These are phyloP conservation scores for Sebastes cheni DNA, from an alignment of 2,797 vertebrate species.

Conservation along the genomic window DNA sequence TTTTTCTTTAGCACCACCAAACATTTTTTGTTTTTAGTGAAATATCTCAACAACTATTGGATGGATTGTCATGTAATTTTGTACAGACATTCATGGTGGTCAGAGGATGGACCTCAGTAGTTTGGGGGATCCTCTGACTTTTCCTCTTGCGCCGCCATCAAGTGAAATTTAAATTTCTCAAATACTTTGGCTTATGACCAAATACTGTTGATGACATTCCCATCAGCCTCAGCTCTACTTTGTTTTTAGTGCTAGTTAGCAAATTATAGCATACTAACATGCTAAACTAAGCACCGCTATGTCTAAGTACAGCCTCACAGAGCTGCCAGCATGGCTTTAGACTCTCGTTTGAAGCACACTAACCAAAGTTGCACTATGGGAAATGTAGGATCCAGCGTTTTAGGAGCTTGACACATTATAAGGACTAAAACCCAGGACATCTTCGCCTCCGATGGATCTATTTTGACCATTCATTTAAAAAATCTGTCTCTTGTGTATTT, in stretches of 20 bases:
- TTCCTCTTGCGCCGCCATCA: background rate
- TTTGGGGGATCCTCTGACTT: background rate
- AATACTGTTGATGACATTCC: background rate
- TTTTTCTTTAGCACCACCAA: background rate
- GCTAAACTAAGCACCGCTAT: background rate
- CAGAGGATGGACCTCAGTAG: too few relatives aligned
- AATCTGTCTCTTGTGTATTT: background rate
- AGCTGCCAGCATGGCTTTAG: background rate
- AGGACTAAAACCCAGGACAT: background rate
- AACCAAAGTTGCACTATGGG: background rate
- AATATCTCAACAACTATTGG: background rate
- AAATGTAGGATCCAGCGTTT: background rate
- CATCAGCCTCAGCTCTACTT: background rate
- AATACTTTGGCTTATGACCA: background rate
- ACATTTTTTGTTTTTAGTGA: background rate
- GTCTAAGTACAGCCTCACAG: background rate
- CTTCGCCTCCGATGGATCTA: background rate
- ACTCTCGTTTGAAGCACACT: background rate
- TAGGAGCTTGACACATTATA: background rate
- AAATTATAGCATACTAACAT: background rate
- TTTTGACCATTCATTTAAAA: background rate
- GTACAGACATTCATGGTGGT: background rate
- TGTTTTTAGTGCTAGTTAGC: accelerated
- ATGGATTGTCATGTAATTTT: background rate
- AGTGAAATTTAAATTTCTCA: background rate